Evolutionary conservation across 2,888 invertebrate genomes (phyloP).

Genomic region (Bombyx huttoni): DNA sequence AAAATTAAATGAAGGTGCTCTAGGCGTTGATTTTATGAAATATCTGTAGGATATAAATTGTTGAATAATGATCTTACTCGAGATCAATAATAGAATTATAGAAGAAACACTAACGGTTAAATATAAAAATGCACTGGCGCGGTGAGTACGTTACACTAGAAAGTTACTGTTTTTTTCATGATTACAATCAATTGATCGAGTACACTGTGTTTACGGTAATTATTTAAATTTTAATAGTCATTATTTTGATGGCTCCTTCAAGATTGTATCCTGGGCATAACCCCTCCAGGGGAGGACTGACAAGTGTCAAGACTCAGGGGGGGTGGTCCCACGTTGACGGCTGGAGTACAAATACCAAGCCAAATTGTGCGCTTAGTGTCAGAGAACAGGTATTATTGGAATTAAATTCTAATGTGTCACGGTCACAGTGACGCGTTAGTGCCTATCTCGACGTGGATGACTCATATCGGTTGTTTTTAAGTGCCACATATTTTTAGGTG

Average conservation of each 20-base stretch:
- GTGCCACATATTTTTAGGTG: constrained; percentile 36
- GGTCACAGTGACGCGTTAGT: constrained; percentile 43
- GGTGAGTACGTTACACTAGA: constrained; percentile 83
- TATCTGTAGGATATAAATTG: constrained; percentile 69
- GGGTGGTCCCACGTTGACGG: constrained; percentile 69
- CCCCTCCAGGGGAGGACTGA: constrained; percentile 51
- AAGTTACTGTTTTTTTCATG: constrained; percentile 59
- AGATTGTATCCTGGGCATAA: constrained; percentile 40
- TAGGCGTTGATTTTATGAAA: constrained; percentile 69
- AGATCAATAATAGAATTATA: constrained; percentile 99
- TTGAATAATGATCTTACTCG: constrained; percentile 92
- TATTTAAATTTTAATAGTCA: constrained; percentile 13
- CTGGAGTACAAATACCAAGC: constrained; percentile 17
- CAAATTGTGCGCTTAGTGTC: constrained; percentile 2
- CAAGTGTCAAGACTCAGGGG: constrained; percentile 59
- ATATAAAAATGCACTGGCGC: constrained; percentile 95
- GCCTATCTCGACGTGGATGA: constrained; percentile 59
- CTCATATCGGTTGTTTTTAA: constrained; percentile 52
- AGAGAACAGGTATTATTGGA: constrained; percentile 15
- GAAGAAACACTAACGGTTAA: constrained; percentile 96
- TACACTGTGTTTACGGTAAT: constrained; percentile 16
- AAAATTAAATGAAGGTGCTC: constrained; percentile 72
- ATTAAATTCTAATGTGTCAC: constrained; percentile 26
- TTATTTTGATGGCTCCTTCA: constrained; percentile 16
- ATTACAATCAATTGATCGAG: constrained; percentile 33